Percentiles rank a stretch among this genome's conserved stretches.
Conservation (phyloP, 2,888 invertebrate species). For the Drosophila yooni region DNA sequence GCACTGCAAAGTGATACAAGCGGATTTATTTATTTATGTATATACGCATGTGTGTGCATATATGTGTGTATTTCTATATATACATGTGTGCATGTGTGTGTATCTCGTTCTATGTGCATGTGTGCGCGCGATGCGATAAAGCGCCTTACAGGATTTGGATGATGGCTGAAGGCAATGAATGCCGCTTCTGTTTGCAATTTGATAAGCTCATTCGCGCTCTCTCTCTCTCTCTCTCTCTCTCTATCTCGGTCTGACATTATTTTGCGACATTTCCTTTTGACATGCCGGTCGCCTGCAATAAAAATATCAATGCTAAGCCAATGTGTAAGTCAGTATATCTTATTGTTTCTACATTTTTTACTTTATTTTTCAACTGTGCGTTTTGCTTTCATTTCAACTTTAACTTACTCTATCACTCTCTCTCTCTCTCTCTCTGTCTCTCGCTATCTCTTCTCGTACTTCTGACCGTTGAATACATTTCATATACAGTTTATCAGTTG, state of each 20-base stretch:
- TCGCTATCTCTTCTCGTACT: neutral
- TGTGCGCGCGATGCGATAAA: conserved; percentile 64
- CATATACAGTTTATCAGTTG: conserved; percentile 42
- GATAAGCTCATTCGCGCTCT: conserved; percentile 60
- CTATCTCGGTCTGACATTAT: conserved; percentile 68
- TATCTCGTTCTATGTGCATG: conserved; percentile 33
- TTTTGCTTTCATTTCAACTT: conserved; percentile 3
- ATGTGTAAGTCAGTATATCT: conserved; percentile 76
- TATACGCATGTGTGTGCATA: conserved; percentile 10
- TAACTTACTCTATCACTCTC: neutral
- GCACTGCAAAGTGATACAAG: conserved; percentile 68
- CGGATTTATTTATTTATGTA: conserved; percentile 67
- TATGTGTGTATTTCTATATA: neutral
- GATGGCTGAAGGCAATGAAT: conserved; percentile 67
- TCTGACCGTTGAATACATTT: conserved; percentile 36
- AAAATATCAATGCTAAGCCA: conserved; percentile 76
- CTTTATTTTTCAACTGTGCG: neutral
- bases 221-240: conserved; percentile 37
- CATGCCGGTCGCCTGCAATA: conserved; percentile 66
- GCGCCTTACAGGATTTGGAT: conserved; percentile 79
- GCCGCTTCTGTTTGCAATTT: conserved; percentile 72
- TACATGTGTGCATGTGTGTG: conserved; percentile 15
- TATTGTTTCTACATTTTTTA: conserved; percentile 62
- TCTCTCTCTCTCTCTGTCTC: neutral
- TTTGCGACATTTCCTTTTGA: conserved; percentile 69